A percentile compares a stretch with the other conserved stretches of the same genome.
Evolutionary conservation across 1,140 invertebrate species (phyloP).

Genomic region (Lycorma delicatula): DNA sequence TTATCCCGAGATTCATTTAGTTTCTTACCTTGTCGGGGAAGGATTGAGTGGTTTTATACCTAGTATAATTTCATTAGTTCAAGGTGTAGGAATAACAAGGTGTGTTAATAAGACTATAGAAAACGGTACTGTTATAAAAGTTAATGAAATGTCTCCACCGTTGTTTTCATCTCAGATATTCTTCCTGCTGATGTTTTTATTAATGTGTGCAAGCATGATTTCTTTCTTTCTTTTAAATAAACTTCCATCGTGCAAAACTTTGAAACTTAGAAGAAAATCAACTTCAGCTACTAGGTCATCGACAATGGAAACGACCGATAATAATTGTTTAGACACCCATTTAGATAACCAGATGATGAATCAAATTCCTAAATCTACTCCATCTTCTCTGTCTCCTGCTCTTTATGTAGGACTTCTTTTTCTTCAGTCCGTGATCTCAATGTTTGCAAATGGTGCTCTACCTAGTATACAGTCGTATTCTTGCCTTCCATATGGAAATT

Average conservation of each 20-base stretch:
- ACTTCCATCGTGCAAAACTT: conserved; percentile 14
- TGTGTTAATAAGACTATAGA: conserved; percentile 36
- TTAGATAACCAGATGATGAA: neutral
- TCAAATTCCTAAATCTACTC: neutral
- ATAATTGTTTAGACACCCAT: neutral
- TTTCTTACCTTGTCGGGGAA: conserved; percentile 58
- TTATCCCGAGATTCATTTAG: conserved; percentile 58
- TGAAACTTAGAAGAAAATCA: neutral
- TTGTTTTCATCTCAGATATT: conserved; percentile 55
- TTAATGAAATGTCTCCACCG: conserved; percentile 42
- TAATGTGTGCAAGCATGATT: conserved; percentile 47
- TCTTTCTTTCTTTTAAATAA: conserved; percentile 43
- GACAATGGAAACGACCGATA: neutral
- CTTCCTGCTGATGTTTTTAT: conserved; percentile 55
- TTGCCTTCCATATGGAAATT: conserved; percentile 75
- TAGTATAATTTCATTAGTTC: conserved; percentile 71
- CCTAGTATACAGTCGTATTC: conserved; percentile 82
- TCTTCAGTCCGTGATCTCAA: conserved; percentile 49
- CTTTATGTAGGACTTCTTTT: conserved; percentile 36
- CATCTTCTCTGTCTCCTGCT: neutral
- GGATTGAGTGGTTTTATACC: conserved; percentile 85
- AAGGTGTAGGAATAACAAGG: conserved; percentile 61
- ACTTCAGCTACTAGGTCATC: neutral
- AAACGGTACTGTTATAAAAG: conserved; percentile 29
- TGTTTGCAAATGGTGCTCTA: conserved; percentile 66